Evolutionary conservation across 2,797 vertebrate genomes (phyloP).

Genomic region (Argentina silus): DNA sequence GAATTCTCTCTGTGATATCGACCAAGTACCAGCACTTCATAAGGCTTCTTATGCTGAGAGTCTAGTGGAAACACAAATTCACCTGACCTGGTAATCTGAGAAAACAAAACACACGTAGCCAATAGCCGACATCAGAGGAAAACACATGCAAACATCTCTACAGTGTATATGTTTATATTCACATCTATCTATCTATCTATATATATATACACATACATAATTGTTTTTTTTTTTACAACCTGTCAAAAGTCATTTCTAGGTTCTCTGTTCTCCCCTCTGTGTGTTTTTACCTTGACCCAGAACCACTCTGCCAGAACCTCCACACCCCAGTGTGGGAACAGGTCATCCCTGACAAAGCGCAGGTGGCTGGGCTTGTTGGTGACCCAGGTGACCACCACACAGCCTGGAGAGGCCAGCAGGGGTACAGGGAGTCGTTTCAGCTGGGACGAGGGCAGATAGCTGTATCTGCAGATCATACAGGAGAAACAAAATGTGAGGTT

Average conservation of each 20-base stretch:
- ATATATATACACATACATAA: too few species aligned
- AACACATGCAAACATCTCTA: neutral
- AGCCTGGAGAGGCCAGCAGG: constrained; percentile 78
- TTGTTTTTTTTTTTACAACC: too few species aligned
- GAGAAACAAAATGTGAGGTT: neutral
- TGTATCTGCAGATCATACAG: constrained; percentile 78
- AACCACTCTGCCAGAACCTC: constrained; percentile 88
- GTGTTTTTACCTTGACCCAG: constrained; percentile 89
- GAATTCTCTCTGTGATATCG: constrained; percentile 58
- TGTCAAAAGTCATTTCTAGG: neutral
- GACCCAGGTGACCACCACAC: constrained; percentile 93
- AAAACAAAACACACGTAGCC: accelerated
- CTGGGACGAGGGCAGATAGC: constrained; percentile 83
- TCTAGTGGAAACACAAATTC: constrained; percentile 93
- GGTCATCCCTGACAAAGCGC: constrained; percentile 87
- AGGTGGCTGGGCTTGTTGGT: constrained; percentile 91
- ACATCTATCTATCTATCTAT: too few species aligned
- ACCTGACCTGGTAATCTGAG: constrained; percentile 88
- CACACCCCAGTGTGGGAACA: constrained; percentile 92
- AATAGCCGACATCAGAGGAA: constrained; percentile 13
- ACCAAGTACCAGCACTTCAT: constrained; percentile 90
- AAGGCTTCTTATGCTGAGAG: constrained; percentile 95
- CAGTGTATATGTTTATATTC: too few species aligned
- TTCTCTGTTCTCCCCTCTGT: neutral
- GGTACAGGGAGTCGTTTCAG: constrained; percentile 87